Conservation (phyloP, 2,888 invertebrate species). For the Eulithis testata region DNA sequence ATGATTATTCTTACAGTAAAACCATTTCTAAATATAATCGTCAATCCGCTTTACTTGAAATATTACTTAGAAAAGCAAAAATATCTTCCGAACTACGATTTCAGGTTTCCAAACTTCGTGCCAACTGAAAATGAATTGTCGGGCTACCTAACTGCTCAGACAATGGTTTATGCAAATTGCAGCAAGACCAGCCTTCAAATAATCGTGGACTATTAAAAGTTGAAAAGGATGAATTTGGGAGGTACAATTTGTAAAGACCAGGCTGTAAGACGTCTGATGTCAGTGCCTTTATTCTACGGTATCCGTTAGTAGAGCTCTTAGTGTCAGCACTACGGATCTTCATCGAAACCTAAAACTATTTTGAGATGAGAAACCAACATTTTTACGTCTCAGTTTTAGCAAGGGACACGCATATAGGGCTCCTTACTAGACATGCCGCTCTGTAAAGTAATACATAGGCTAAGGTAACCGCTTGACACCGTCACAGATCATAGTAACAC, state of each 20-base stretch:
- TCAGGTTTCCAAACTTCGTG: constrained; percentile 15
- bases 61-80: constrained; percentile 10
- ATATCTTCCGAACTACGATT: constrained; percentile 26
- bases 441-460: too few relatives aligned
- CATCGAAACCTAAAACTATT: too few relatives aligned
- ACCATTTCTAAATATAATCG: not conserved
- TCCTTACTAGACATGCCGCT: too few relatives aligned
- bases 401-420: too few relatives aligned
- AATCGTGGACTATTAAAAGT: constrained; percentile 42
- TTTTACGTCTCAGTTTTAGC: too few relatives aligned
- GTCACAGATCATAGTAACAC: too few relatives aligned
- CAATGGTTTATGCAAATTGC: constrained; percentile 41
- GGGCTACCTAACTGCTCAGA: constrained; percentile 23
- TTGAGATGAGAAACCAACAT: too few relatives aligned
- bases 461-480: too few relatives aligned
- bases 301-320: too few relatives aligned
- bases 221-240: constrained; percentile 10
- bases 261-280: not conserved
- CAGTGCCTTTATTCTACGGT: too few relatives aligned
- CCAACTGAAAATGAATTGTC: constrained; percentile 28
- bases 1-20: too few relatives aligned
- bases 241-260: constrained; percentile 15
- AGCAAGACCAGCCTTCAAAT: constrained; percentile 34
- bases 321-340: too few relatives aligned
- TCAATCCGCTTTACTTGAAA: not conserved